These are phyloP conservation scores for Clytia hemisphaerica DNA, from an alignment of 30 jellyfish, hydroid and myxozoan genomes.

Conservation along the genomic window DNA sequence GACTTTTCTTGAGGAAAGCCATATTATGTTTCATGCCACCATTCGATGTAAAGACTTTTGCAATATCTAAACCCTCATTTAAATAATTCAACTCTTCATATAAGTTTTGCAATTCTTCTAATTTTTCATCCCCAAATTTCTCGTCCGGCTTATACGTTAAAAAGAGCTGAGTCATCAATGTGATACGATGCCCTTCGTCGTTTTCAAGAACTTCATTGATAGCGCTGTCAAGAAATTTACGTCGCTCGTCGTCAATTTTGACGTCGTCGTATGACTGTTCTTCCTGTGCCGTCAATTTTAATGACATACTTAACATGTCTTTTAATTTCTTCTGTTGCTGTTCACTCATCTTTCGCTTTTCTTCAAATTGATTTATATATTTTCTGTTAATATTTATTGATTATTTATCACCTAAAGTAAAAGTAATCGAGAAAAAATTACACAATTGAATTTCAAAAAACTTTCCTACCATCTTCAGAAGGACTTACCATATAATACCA, in stretches of 20 bases:
- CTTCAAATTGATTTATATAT: too few relatives aligned
- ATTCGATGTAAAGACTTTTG: conserved; percentile 41
- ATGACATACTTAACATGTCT: conserved; percentile 41
- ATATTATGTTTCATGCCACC: conserved; percentile 54
- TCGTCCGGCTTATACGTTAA: neutral
- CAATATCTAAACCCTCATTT: conserved; percentile 54
- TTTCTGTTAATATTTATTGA: too few relatives aligned
- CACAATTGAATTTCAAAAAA: too few relatives aligned
- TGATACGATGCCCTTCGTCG: conserved; percentile 41
- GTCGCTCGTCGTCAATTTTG: conserved; percentile 58
- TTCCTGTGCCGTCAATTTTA: conserved; percentile 67
- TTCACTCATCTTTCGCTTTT: too few relatives aligned
- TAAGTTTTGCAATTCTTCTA: conserved; percentile 32
- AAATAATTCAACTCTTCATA: conserved; percentile 38
- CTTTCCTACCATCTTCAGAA: too few relatives aligned
- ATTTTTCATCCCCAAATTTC: conserved; percentile 10
- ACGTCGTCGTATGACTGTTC: conserved; percentile 30
- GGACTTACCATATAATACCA: too few relatives aligned
- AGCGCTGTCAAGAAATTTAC: conserved; percentile 56
- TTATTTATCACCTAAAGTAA: too few relatives aligned
- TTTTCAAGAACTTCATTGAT: conserved; percentile 39
- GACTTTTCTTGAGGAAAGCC: conserved; percentile 31
- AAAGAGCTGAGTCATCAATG: conserved; percentile 26
- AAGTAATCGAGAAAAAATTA: too few relatives aligned
- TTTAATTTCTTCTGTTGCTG: conserved; percentile 21